Evolutionary conservation across 2,888 invertebrate species (phyloP), one percentile per base, ranked within the genome.

Genomic region (Onchidella celtica): DNA sequence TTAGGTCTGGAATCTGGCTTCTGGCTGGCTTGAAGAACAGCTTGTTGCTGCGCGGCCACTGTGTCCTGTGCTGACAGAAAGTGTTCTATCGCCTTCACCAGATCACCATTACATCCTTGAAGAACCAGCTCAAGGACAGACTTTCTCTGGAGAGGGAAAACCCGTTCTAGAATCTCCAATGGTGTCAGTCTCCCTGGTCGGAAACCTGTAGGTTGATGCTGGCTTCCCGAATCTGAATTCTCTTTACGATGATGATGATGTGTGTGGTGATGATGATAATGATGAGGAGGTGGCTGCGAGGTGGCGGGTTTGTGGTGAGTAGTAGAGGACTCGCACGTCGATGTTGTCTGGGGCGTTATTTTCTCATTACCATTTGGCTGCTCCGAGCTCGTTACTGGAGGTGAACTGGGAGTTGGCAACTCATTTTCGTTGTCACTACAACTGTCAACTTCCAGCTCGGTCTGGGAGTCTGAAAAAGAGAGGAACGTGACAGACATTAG

Each of bases 71-170:
- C 92, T 2, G 93, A 93, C 29, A 94, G 92, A 90, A 97, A 97
- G 90, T 97, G 97, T 91, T 97, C 97, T 77, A 98, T 97, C 9
- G 97, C 97, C 88, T 97, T 97, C 21, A 98, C 95, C 70, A 98
- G 94, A 92, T 99, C 98, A 86, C 98, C 97, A 91, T 97, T 97
- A 93, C 98, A 98, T 55, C 97, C 95, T 86, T 97, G 96, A 66
- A 98, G 94, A n/a, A 98, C 97, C 86, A 98, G 94, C 92, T 98
- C 97, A 74, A 99, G 94, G 0, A 98, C 97, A 0, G 97, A 95
- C 92, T 97, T 97, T 89, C 97, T 96, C 89, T 97, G 97, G 61
- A 92, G 89, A 0, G 98, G 98, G 92, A 98, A 99, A 55, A 99
- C 94, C 87, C 97, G 96, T 17, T 96, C 95, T 63, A 99, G 94